Conservation (phyloP, 2,113 vertebrate genomes). For the Petrocephalus microphthalmus region DNA sequence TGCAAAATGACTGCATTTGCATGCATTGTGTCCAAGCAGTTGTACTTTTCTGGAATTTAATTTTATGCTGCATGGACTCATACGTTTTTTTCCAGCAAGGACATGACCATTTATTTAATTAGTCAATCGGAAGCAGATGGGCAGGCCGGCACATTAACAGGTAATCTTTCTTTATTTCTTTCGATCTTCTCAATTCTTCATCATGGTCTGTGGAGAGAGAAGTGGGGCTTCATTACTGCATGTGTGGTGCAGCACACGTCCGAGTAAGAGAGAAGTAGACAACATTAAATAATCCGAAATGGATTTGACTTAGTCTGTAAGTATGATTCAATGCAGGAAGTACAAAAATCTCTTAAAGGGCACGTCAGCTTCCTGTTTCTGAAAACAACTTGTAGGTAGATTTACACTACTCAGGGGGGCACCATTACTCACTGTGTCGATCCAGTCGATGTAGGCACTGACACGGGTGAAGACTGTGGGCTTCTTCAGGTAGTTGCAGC, state of each 20-base stretch:
- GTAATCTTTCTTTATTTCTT: background rate
- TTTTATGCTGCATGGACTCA: too few relatives aligned
- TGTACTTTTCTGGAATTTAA: background rate
- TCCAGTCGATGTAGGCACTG: constrained; percentile 74
- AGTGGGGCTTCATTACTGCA: background rate
- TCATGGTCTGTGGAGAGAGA: constrained; percentile 46
- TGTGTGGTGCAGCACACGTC: background rate
- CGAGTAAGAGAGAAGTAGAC: too few relatives aligned
- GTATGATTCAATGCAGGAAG: too few relatives aligned
- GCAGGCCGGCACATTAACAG: background rate
- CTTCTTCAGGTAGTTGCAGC: constrained; percentile 73
- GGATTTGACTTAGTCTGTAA: too few relatives aligned
- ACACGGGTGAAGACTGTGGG: constrained; percentile 81
- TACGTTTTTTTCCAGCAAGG: background rate
- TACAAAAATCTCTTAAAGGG: too few relatives aligned
- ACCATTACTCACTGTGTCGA: constrained; percentile 62
- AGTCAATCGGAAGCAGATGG: background rate
- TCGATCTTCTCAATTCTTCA: constrained; percentile 35
- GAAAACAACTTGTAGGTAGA: too few relatives aligned
- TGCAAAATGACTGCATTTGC: background rate
- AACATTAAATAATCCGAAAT: too few relatives aligned
- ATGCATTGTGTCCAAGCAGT: background rate
- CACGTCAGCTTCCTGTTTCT: too few relatives aligned
- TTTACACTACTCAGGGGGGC: background rate
- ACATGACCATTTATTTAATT: background rate